These are phyloP conservation scores for Lethenteron camtschaticum DNA, from an alignment of 2,113 vertebrate genomes.

Conservation along the genomic window DNA sequence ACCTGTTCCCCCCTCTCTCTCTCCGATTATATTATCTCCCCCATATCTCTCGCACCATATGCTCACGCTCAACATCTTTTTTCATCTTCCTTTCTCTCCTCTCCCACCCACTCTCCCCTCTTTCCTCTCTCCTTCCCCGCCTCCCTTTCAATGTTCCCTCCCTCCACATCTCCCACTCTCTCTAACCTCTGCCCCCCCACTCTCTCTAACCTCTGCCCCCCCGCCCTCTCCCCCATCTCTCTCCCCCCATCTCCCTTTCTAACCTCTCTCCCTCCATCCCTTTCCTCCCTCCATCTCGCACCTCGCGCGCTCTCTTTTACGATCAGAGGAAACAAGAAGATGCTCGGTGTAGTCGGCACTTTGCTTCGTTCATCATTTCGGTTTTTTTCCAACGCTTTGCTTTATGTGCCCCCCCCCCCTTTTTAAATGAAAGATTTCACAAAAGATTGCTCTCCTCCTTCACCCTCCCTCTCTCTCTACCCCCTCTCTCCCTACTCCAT, in stretches of 20 bases:
- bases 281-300: not conserved
- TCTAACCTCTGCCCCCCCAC: not conserved
- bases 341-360: too few species aligned
- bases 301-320: too few species aligned
- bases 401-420: too few species aligned
- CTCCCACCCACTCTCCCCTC: not conserved
- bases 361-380: too few species aligned
- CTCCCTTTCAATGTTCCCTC: not conserved
- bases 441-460: too few species aligned
- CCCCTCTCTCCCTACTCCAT: too few species aligned
- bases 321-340: too few species aligned
- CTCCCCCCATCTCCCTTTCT: not conserved
- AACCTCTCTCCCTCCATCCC: not conserved
- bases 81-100: not conserved
- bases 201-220: not conserved
- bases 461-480: too few species aligned
- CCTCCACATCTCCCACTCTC: not conserved
- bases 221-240: not conserved
- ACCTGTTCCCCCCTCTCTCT: not conserved
- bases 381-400: too few species aligned
- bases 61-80: not conserved
- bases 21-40: not conserved
- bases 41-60: not conserved
- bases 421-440: too few species aligned
- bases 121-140: not conserved